These are phyloP conservation scores for Pachycephus smyrnensis DNA, from an alignment of 2,888 invertebrate genomes.

Conservation along the genomic window DNA sequence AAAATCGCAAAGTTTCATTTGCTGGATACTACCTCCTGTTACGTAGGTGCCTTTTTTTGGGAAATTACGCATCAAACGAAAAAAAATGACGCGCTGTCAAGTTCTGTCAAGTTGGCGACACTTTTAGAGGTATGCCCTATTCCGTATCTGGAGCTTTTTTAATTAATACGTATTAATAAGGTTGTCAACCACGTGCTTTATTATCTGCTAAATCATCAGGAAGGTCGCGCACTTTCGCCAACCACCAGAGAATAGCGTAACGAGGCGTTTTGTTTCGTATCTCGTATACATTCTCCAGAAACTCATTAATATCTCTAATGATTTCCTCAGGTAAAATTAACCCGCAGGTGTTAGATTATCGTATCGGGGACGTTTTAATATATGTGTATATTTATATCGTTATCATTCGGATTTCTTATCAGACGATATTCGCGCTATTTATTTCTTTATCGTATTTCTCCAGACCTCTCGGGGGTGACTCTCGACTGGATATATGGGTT, in stretches of 20 bases:
- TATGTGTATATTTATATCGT: not conserved
- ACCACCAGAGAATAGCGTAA: not conserved
- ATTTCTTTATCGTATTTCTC: not conserved
- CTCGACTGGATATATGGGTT: not conserved
- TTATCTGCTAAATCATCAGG: not conserved
- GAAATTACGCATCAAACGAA: too few relatives aligned
- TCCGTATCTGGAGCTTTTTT: not conserved
- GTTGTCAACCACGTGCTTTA: not conserved
- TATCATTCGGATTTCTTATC: not conserved
- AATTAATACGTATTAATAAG: not conserved
- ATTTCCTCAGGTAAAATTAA: not conserved
- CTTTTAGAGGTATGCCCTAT: not conserved
- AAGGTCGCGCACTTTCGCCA: too few relatives aligned
- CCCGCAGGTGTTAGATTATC: not conserved
- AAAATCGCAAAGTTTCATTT: not conserved
- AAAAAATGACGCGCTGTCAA: too few relatives aligned
- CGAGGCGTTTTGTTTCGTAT: not conserved
- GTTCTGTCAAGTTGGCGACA: not conserved
- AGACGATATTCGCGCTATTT: not conserved
- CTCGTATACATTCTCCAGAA: not conserved
- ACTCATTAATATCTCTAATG: not conserved
- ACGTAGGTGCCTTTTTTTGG: not conserved
- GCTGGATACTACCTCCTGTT: not conserved
- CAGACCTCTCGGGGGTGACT: not conserved
- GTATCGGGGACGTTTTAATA: not conserved